Percentiles rank a stretch among this genome's conserved stretches.
These are phyloP conservation scores for Neolamprologus variostigma DNA, from an alignment of 2,113 vertebrate species.

Conservation along the genomic window DNA sequence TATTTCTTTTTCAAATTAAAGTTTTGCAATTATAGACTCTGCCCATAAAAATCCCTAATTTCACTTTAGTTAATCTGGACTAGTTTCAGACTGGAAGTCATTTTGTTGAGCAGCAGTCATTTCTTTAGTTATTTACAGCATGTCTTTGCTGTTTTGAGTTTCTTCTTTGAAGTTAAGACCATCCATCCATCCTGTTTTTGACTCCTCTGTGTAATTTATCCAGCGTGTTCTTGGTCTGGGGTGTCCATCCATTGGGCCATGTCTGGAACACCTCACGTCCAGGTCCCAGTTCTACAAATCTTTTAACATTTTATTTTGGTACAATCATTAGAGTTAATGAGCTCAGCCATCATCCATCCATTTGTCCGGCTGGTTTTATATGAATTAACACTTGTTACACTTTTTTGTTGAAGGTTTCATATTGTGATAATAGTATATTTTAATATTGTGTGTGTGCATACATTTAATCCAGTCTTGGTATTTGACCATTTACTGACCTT, in stretches of 20 bases:
- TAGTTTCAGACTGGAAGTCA: not conserved
- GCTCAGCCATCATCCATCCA: not conserved
- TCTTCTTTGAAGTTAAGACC: not conserved
- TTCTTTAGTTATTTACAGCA: not conserved
- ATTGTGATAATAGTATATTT: not conserved
- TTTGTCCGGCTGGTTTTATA: not conserved
- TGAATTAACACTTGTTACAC: not conserved
- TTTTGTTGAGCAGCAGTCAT: not conserved
- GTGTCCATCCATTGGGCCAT: not conserved
- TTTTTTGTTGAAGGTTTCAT: not conserved
- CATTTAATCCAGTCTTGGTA: not conserved
- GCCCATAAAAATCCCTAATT: not conserved
- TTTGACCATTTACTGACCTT: slow-evolving; percentile 42
- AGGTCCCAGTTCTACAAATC: not conserved
- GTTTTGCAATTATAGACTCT: not conserved
- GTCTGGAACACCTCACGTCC: not conserved
- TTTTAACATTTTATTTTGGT: not conserved
- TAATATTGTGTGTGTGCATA: not conserved
- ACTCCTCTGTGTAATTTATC: not conserved
- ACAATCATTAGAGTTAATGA: not conserved
- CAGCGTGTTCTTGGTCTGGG: not conserved
- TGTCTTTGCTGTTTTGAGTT: not conserved
- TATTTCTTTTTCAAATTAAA: not conserved
- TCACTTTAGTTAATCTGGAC: not conserved
- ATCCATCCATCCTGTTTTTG: not conserved